Evolutionary conservation across 1,140 invertebrate species (phyloP).

Genomic region (Penaeus vannamei): DNA sequence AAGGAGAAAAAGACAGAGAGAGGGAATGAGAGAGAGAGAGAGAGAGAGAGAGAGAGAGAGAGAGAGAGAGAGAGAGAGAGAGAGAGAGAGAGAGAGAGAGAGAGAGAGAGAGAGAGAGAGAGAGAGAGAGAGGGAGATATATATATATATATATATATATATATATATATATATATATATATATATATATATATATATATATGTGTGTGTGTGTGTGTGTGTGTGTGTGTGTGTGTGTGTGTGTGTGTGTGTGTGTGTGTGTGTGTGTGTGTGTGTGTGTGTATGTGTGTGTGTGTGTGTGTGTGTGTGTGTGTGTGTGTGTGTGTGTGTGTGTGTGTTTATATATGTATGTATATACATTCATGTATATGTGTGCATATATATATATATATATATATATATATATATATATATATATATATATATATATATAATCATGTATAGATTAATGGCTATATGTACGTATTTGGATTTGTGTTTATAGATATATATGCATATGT

Average conservation of each 20-base stretch:
- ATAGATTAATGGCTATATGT: too few species aligned
- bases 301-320: constrained; percentile 14
- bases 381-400: too few species aligned
- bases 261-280: neutral
- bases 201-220: neutral
- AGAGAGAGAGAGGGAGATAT: neutral
- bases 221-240: neutral
- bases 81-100: too few species aligned
- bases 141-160: neutral
- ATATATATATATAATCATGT: too few species aligned
- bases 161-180: constrained; percentile 27
- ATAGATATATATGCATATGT: too few species aligned
- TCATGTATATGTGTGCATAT: neutral
- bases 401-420: too few species aligned
- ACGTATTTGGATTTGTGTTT: too few species aligned
- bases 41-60: too few species aligned
- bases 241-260: neutral
- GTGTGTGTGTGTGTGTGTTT: constrained; percentile 14
- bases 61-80: too few species aligned
- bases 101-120: too few species aligned
- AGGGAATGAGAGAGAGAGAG: too few species aligned
- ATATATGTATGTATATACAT: neutral
- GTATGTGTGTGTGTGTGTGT: neutral
- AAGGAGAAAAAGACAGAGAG: too few species aligned
- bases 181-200: constrained; percentile 21